Percentiles rank a stretch among this genome's conserved stretches.
phyloP scores from a whole-genome alignment of 2,888 invertebrate genomes.

The Oxytorus armatus region DNA sequence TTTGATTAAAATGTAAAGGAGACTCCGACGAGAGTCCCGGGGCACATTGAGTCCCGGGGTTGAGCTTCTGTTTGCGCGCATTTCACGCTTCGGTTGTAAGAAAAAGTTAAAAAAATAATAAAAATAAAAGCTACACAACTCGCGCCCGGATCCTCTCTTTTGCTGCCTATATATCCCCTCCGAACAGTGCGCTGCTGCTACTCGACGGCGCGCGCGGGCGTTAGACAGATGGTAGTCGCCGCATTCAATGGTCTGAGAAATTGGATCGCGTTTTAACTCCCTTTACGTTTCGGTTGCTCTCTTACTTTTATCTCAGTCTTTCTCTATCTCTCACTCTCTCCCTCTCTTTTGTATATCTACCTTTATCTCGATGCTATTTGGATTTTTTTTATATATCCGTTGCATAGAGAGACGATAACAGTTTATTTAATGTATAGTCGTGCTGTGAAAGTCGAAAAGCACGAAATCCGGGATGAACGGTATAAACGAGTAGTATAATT shows the following conservation, averaged over 20 bases:
- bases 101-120: conserved; percentile 68
- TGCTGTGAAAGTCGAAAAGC: conserved; percentile 32
- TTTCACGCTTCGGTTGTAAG: conserved; percentile 84
- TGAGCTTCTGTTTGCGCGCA: conserved; percentile 84
- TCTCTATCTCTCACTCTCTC: conserved; percentile 7
- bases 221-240: conserved; percentile 84
- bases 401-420: conserved; percentile 51
- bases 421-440: conserved; percentile 34
- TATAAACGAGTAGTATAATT: conserved; percentile 31
- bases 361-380: conserved; percentile 53
- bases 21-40: conserved; percentile 68
- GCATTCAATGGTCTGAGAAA: conserved; percentile 85
- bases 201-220: conserved; percentile 74
- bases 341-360: background rate
- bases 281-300: conserved; percentile 80
- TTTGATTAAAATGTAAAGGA: conserved; percentile 85
- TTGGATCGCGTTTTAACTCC: conserved; percentile 85
- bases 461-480: conserved; percentile 13
- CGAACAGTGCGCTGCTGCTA: conserved; percentile 36
- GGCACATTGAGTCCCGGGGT: conserved; percentile 39
- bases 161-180: conserved; percentile 2
- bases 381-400: conserved; percentile 32
- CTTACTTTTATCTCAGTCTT: conserved; percentile 61
- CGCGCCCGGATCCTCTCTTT: conserved; percentile 24
- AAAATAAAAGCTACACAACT: conserved; percentile 14